Evolutionary conservation across 2,113 vertebrate genomes (phyloP), one percentile per base, ranked within the genome.

Genomic region (Cavia porcellus): DNA sequence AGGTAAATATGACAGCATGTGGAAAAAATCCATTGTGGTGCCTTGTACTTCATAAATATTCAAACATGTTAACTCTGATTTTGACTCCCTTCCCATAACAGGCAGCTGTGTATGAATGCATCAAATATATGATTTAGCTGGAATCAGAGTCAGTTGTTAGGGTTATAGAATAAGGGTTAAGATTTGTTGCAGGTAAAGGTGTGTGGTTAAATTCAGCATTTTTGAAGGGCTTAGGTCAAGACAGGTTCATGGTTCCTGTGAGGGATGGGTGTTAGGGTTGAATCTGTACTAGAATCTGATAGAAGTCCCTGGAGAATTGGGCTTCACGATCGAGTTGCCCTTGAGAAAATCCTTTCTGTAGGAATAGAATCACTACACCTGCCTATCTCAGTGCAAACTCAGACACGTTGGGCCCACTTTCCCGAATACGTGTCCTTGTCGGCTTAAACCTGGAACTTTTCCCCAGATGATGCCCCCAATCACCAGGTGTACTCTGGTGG

Each of bases 191-290:
- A 59, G 74, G 55, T 89, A 61, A 84, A 85, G 30, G 9, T 42
- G 1, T 82, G 55, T 28, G 52, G 47, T 68, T 77, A 38, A 88
- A 87, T 88, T 79, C 50, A 86, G 42, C 12, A 24, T n/a, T 94
- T 95, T 86, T 75, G 38, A 83, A 45, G 8, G 14, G 11, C 90
- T 92, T 93, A 79, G 7, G 24, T 89, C 91, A 61, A 84, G 61
- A n/a, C 42, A 80, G 75, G 30, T 47, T 94, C 74, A 61, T 79
- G 64, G 25, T 92, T 84, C 75, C 55, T 42, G 5, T 61, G 62
- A 84, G 32, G 30, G 25, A 22, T 87, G 57, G 47, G n/a, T n/a
- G 7, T 84, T 86, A 86, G 9, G n/a, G 8, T 2, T 80, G 45
- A 52, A 8, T 50, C 79, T 42, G 72, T n/a, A 17, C 92, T 84